A percentile compares a stretch with the other conserved stretches of the same genome.
These are phyloP conservation scores for Amblyopsis rosae DNA, from an alignment of 2,113 vertebrate species.

Conservation along the genomic window DNA sequence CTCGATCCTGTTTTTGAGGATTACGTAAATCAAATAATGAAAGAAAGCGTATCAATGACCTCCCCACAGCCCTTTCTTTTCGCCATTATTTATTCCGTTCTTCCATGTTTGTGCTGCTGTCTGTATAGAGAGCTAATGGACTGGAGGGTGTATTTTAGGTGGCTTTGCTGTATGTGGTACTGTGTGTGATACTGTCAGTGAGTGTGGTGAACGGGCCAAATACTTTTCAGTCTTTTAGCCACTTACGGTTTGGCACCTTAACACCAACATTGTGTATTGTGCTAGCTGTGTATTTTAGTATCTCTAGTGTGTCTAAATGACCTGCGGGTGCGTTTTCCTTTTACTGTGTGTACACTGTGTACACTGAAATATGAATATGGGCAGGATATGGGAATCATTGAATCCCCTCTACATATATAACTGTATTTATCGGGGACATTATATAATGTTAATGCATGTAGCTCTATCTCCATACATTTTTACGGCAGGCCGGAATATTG, in stretches of 20 bases:
- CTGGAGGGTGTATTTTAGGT: conserved; percentile 48
- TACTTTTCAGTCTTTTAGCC: conserved; percentile 4
- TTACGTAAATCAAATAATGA: conserved; percentile 67
- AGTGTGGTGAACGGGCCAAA: conserved; percentile 26
- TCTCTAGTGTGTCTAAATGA: too few relatives aligned
- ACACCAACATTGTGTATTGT: not conserved
- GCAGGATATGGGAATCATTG: too few relatives aligned
- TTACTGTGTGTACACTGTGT: too few relatives aligned
- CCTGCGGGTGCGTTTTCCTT: too few relatives aligned
- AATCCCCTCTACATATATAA: too few relatives aligned
- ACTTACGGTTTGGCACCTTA: too few relatives aligned
- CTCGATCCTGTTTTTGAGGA: conserved; percentile 33
- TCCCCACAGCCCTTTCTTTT: not conserved
- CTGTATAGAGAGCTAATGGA: conserved; percentile 46
- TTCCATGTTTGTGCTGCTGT: conserved; percentile 33
- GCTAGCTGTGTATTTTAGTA: not conserved
- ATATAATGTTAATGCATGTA: too few relatives aligned
- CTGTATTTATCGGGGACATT: too few relatives aligned
- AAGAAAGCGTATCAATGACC: conserved; percentile 48
- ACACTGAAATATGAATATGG: too few relatives aligned
- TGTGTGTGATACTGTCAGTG: conserved; percentile 13
- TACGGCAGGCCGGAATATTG: conserved; percentile 4
- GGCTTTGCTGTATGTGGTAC: not conserved
- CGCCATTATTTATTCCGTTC: conserved; percentile 32
- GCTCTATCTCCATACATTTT: not conserved